These are phyloP conservation scores for Chanos chanos DNA, from an alignment of 2,797 vertebrate genomes.

Conservation along the genomic window DNA sequence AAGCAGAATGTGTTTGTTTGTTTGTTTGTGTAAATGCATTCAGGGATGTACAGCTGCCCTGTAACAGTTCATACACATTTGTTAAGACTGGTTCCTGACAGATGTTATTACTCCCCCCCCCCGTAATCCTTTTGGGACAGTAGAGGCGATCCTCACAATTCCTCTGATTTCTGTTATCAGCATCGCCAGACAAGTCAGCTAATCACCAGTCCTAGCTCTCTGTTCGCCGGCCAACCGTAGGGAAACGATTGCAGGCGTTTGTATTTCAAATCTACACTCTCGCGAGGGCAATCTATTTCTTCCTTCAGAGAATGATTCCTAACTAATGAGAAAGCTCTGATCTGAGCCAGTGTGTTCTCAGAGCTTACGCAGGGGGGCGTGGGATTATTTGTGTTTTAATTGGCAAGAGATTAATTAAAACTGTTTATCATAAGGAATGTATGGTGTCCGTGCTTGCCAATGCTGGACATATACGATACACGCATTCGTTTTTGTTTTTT, in stretches of 20 bases:
- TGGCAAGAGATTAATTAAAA: slow-evolving; percentile 43
- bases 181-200: slow-evolving; percentile 48
- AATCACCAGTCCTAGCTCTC: slow-evolving; percentile 46
- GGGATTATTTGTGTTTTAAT: slow-evolving; percentile 42
- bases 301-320: slow-evolving; percentile 43
- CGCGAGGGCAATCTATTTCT: slow-evolving; percentile 45
- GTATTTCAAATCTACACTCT: slow-evolving; percentile 59
- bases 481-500: background rate
- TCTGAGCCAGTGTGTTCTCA: background rate
- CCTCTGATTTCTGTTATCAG: slow-evolving; percentile 51
- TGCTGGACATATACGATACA: slow-evolving; percentile 1
- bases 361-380: background rate
- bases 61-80: no score
- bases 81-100: no score
- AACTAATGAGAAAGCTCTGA: slow-evolving; percentile 17
- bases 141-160: no score
- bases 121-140: no score
- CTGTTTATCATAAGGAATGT: slow-evolving; percentile 35
- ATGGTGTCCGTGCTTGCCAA: slow-evolving; percentile 16
- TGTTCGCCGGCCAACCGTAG: slow-evolving; percentile 50
- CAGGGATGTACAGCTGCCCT: no score
- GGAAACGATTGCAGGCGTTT: slow-evolving; percentile 53
- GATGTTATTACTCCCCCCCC: no score
- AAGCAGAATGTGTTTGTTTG: no score
- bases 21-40: no score